These are phyloP conservation scores for Batillaria attramentaria DNA, from an alignment of 1,140 invertebrate genomes.

Conservation along the genomic window DNA sequence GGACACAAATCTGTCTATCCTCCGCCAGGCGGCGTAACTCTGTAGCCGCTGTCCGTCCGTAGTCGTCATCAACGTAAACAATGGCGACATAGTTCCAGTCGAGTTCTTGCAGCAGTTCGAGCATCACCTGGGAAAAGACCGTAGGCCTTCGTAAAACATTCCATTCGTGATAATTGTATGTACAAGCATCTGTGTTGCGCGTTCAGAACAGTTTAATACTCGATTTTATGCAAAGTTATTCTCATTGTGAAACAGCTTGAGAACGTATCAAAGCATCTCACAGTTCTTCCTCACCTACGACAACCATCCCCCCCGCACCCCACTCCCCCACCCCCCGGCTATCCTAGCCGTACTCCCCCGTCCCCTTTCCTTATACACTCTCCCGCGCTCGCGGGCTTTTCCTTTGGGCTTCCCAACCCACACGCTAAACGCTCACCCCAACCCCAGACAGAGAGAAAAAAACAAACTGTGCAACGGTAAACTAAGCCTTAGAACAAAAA, in stretches of 20 bases:
- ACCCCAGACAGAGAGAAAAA: too few relatives aligned
- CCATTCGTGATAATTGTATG: too few relatives aligned
- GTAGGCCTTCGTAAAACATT: too few relatives aligned
- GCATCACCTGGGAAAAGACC: background rate
- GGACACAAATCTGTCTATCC: background rate
- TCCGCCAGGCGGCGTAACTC: background rate
- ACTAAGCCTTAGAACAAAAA: background rate
- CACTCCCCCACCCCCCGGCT: too few relatives aligned
- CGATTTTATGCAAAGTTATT: too few relatives aligned
- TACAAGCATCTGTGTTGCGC: too few relatives aligned
- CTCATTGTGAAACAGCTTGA: background rate
- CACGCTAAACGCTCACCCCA: background rate
- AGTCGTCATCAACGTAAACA: background rate
- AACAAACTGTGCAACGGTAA: background rate
- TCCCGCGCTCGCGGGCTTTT: too few relatives aligned
- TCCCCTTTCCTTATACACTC: too few relatives aligned
- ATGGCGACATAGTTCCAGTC: constrained; percentile 16
- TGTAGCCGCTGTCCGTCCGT: background rate
- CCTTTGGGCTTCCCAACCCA: background rate
- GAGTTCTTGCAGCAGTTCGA: background rate
- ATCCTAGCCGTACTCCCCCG: too few relatives aligned
- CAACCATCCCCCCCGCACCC: too few relatives aligned
- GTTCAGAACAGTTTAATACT: too few relatives aligned
- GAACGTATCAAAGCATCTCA: background rate
- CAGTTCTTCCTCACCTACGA: background rate